Conservation (phyloP, 2,797 vertebrate species). For the Lacerta viridis region DNA sequence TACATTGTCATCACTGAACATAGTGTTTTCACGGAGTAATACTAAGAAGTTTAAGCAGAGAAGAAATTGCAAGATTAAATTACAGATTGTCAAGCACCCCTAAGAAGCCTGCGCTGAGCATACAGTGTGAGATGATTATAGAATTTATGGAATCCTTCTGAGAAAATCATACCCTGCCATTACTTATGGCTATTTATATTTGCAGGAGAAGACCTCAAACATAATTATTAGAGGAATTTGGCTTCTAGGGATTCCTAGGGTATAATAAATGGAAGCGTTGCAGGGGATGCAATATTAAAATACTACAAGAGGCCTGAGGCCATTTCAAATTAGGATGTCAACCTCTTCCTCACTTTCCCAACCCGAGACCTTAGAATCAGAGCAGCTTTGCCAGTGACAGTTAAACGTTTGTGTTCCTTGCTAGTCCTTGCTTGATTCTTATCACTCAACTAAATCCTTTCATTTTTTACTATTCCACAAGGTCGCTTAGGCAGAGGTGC, state of each 20-base stretch:
- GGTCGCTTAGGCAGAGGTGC: too few relatives aligned
- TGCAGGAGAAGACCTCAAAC: background rate
- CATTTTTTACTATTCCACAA: background rate
- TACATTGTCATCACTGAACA: background rate
- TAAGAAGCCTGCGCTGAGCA: background rate
- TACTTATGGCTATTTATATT: background rate
- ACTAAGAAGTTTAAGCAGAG: too few relatives aligned
- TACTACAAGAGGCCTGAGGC: background rate
- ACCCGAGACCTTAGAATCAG: too few relatives aligned
- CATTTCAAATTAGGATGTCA: background rate
- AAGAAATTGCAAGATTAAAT: background rate
- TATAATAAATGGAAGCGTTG: background rate
- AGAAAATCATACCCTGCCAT: background rate
- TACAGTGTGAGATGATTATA: background rate
- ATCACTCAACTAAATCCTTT: background rate
- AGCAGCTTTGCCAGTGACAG: background rate
- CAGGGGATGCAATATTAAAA: background rate
- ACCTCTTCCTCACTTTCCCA: too few relatives aligned
- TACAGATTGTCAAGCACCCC: background rate
- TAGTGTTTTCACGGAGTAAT: background rate
- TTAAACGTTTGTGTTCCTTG: background rate
- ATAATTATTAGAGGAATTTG: background rate
- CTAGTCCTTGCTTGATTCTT: background rate
- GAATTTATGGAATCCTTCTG: background rate
- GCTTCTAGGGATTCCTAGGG: background rate